Evolutionary conservation across 2,797 vertebrate species (phyloP).

Genomic region (Tachyglossus aculeatus): DNA sequence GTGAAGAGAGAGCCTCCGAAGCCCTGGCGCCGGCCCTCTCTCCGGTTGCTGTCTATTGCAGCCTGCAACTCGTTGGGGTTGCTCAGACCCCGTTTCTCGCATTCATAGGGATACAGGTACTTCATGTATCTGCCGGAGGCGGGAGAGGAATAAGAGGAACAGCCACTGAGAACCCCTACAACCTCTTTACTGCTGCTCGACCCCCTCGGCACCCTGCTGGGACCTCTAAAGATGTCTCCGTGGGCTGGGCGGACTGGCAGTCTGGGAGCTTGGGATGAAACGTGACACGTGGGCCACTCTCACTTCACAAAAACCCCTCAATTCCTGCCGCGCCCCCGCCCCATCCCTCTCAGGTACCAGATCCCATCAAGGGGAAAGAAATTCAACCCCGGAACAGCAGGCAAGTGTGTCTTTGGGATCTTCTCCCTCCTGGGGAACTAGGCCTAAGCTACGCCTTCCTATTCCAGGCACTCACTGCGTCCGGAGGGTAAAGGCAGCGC

Average conservation of each 20-base stretch:
- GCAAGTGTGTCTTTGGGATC: accelerated
- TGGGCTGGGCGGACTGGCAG: too few relatives aligned
- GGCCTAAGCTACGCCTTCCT: accelerated
- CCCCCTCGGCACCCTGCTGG: too few relatives aligned
- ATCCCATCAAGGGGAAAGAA: background rate
- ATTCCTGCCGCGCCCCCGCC: background rate
- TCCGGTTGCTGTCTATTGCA: slow-evolving; percentile 94
- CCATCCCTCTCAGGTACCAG: background rate
- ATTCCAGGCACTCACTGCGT: slow-evolving; percentile 90
- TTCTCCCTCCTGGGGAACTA: accelerated
- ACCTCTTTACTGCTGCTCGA: too few relatives aligned
- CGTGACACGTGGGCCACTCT: too few relatives aligned
- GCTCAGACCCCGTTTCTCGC: slow-evolving; percentile 92
- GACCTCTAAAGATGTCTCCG: too few relatives aligned
- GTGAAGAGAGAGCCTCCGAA: slow-evolving; percentile 92
- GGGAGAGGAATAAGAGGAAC: too few relatives aligned
- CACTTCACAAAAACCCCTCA: too few relatives aligned
- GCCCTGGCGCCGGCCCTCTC: slow-evolving; percentile 91
- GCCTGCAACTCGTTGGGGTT: slow-evolving; percentile 96
- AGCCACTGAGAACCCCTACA: too few relatives aligned
- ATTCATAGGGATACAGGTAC: slow-evolving; percentile 97
- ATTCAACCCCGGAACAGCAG: accelerated
- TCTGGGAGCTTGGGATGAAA: too few relatives aligned
- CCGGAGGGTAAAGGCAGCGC: slow-evolving; percentile 95
- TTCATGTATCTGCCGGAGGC: slow-evolving; percentile 90